Base-by-base conservation (phyloP, 2,113 vertebrate species). In the Psilopsiagon aurifrons region DNA sequence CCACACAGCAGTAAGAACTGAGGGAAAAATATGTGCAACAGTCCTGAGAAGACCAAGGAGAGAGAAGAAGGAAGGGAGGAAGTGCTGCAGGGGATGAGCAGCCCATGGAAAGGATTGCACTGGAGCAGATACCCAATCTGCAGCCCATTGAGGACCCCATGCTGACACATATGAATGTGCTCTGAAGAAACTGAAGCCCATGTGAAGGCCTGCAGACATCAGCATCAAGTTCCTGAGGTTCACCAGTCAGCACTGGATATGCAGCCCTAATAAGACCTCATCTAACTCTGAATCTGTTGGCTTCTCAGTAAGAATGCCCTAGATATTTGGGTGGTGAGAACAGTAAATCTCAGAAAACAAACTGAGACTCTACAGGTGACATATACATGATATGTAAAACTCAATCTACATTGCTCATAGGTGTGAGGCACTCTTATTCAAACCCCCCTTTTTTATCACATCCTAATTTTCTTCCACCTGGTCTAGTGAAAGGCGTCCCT, bases 381-480 rank as follows among this genome's bases (percentile, higher is more conserved):
- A 8, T 1, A 3, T 28, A 54, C 7, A n/a, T n/a, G n/a, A 6
- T 1, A 11, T 15, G 41, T 10, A 44, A 15, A 59, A 37, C 4
- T 37, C 46, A 7, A 20, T 60, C 66, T 59, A 31, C 3, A 0
- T 8, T 35, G 33, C 23, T 79, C 20, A n/a, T 23, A 63, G 14
- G 6, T 16, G 52, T 46, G 33, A 60, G 6, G 2, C 11, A 55
- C 6, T 55, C 70, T 64, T 71, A 68, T 2, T 3, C 12, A 75
- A 94, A 17, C 1, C 4, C 0, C 22, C 25, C 8, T 39, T 75
- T 74, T 63, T 49, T 3, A 8, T 68, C 46, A 68, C 19, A 3
- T 60, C 17, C 24, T 54, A 14, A 43, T 82, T 66, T 54, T 73
- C 27, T 62, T 59, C 57, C 57, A 59, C 33, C 9, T 59, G 57